Evolutionary conservation across 2,888 invertebrate species (phyloP), one percentile per base, ranked within the genome.

Genomic region (Hybos culiciformis): DNA sequence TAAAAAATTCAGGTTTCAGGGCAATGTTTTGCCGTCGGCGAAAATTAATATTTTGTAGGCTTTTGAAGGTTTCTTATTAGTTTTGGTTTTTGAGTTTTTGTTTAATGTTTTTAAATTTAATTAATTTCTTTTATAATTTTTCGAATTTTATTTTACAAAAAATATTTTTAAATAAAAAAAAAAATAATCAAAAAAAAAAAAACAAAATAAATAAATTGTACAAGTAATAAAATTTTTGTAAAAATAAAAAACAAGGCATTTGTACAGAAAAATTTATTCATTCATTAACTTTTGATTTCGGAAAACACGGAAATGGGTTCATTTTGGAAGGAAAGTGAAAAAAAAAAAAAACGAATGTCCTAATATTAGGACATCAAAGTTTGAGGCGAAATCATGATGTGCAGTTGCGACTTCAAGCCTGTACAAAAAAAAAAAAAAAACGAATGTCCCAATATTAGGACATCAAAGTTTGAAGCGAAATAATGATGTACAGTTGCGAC

Each of bases 131-230:
- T 8, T 24, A 24, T 11, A 24, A 24, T 8, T 6, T 8, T 8
- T 24, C 7, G 7, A 24, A 8, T 24, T 24, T 6, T 24, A 8
- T 11, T 8, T 8, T 24, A 8, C 7, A 8, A 24, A 8, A 8
- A 8, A 24, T 24, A 24, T 24, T 24, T 24, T 24, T 24, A 24
- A 8, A 8, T 24, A 24, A 24, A 24, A 8, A 24, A 24, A 8
- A 8, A 8, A 24, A 24, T 8, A 24, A 24, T 24, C 7, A 24
- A 8, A 24, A 24, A 8, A 24, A 11, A 24, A 24, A 24, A 39
- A 34, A 43, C 39, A 38, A 26, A 42, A 11, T 17, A 37, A 41
- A 15, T 12, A 33, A 32, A 32, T 24, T 24, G 24, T 24, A 24
- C 24, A 24, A 24, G 24, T 24, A 24, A 24, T 8, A 8, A 8